These are phyloP conservation scores for Percopsis omiscomaycus DNA, from an alignment of 2,797 vertebrate species.

Conservation along the genomic window DNA sequence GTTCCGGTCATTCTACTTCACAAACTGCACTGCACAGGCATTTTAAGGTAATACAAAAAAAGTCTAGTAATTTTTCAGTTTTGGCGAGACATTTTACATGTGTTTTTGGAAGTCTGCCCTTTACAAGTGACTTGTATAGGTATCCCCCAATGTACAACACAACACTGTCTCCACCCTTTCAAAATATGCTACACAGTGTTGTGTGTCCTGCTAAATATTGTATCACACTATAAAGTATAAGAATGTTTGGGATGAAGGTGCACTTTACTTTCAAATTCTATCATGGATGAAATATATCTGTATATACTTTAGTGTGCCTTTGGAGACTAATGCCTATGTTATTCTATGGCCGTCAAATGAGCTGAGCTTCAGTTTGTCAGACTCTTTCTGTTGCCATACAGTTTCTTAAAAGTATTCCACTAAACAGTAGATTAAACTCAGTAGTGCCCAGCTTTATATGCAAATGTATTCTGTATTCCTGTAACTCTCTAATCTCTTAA, in stretches of 20 bases:
- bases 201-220: conserved; percentile 51
- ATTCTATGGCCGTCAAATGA: conserved; percentile 58
- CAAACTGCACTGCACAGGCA: too few relatives aligned
- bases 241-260: conserved; percentile 71
- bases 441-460: too few relatives aligned
- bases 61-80: too few relatives aligned
- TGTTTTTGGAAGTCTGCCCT: too few relatives aligned
- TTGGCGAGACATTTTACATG: too few relatives aligned
- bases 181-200: conserved; percentile 45
- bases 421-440: too few relatives aligned
- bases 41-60: too few relatives aligned
- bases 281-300: conserved; percentile 62
- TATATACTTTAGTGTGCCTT: conserved; percentile 82
- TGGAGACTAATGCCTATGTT: conserved; percentile 67
- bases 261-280: conserved; percentile 72
- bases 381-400: conserved; percentile 35
- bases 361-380: conserved; percentile 57
- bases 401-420: conserved; percentile 32
- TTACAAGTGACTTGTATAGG: too few relatives aligned
- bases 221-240: conserved; percentile 64
- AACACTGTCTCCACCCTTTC: not conserved
- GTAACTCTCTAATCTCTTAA: too few relatives aligned
- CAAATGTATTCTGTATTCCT: too few relatives aligned
- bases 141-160: not conserved
- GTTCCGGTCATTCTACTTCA: too few relatives aligned